phyloP scores from a whole-genome alignment of 2,113 vertebrate genomes.

The Chaetops frenatus region DNA sequence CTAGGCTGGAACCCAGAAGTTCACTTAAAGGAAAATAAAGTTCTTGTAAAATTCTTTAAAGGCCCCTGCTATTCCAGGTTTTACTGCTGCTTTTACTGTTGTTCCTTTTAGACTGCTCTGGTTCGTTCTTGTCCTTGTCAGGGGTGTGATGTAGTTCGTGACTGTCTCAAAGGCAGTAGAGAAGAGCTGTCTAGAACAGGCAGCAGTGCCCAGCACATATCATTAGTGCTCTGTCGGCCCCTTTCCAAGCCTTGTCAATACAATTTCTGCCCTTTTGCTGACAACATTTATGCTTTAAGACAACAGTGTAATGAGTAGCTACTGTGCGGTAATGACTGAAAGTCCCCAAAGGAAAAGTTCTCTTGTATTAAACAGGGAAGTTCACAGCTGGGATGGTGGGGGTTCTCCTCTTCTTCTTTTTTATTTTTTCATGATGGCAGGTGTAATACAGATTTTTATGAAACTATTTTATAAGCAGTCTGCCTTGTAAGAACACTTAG shows the following conservation, averaged over 20 bases:
- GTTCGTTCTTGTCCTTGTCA: neutral
- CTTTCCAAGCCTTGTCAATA: neutral
- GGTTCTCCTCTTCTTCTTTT: rapidly evolving
- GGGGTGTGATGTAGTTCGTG: rapidly evolving
- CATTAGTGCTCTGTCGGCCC: neutral
- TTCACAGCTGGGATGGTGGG: neutral
- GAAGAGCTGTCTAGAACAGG: neutral
- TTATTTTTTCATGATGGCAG: neutral
- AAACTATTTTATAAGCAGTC: neutral
- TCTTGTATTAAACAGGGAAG: neutral
- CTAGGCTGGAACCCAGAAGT: neutral
- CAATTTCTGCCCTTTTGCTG: neutral
- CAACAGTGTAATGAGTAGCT: neutral
- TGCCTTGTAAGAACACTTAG: neutral
- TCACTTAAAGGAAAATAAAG: neutral
- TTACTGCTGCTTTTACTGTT: neutral
- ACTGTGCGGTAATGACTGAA: neutral
- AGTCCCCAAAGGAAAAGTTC: neutral
- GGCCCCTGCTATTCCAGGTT: neutral
- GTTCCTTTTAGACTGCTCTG: neutral
- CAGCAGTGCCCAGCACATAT: neutral
- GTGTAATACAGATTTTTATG: neutral
- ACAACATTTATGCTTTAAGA: neutral
- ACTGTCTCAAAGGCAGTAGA: neutral
- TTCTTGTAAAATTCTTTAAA: neutral